phyloP scores from a whole-genome alignment of 2,888 invertebrate species.

The Platypus cylindrus region DNA sequence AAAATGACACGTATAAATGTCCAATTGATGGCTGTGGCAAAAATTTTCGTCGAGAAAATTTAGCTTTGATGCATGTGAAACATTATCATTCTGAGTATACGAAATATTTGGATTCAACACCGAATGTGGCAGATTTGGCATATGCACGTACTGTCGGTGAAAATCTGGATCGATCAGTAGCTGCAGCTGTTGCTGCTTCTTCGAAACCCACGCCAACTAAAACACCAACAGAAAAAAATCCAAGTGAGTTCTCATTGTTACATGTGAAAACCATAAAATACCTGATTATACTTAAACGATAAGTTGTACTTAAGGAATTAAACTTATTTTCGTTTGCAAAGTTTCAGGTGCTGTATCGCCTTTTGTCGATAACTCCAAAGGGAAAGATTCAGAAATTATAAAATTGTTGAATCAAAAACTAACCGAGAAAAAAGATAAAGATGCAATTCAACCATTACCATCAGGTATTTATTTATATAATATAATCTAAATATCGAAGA shows the following conservation, averaged over 20 bases:
- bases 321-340: too few species aligned
- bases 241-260: slow-evolving; percentile 7
- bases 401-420: slow-evolving; percentile 25
- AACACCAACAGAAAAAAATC: slow-evolving; percentile 11
- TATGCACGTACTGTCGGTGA: slow-evolving; percentile 61
- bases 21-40: slow-evolving; percentile 77
- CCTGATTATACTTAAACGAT: slow-evolving; percentile 1
- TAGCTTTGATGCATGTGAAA: slow-evolving; percentile 87
- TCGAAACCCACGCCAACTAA: slow-evolving; percentile 15
- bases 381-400: slow-evolving; percentile 30
- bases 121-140: slow-evolving; percentile 76
- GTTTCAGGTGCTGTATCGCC: background rate
- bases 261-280: background rate
- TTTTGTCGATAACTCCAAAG: slow-evolving; percentile 14
- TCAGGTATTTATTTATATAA: slow-evolving; percentile 14
- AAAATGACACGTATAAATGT: slow-evolving; percentile 55
- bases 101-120: slow-evolving; percentile 64
- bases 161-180: slow-evolving; percentile 35
- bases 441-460: slow-evolving; percentile 19
- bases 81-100: slow-evolving; percentile 80
- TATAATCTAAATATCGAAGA: background rate
- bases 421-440: slow-evolving; percentile 12
- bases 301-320: background rate
- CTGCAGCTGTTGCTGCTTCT: slow-evolving; percentile 6
- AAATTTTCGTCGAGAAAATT: slow-evolving; percentile 80